These are phyloP conservation scores for Erinaceus europaeus DNA, from an alignment of 2,113 vertebrate species.

Conservation along the genomic window DNA sequence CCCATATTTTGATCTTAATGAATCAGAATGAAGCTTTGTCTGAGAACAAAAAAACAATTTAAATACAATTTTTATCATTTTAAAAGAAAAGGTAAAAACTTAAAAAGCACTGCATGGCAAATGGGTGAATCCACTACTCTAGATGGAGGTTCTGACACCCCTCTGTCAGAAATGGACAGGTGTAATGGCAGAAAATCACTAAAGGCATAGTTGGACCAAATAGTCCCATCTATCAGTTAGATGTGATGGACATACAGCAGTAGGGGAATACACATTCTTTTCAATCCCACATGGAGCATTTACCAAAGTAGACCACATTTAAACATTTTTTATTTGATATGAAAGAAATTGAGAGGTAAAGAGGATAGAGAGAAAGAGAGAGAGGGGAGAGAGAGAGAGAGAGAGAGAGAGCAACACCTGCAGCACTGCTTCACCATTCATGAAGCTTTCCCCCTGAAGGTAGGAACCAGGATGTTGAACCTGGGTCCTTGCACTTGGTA, in stretches of 20 bases:
- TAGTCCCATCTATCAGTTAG: neutral
- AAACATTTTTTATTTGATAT: no score
- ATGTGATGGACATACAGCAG: neutral
- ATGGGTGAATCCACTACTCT: neutral
- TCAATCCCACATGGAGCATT: conserved; percentile 1
- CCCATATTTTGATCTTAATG: no score
- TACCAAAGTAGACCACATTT: neutral
- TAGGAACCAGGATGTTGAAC: no score
- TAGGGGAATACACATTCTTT: neutral
- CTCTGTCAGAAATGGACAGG: neutral
- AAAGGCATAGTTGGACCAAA: neutral
- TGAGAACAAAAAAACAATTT: neutral
- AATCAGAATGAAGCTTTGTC: conserved; percentile 1
- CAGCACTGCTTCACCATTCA: no score
- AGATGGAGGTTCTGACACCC: neutral
- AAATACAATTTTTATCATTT: neutral
- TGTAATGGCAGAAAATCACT: neutral
- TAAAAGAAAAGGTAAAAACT: conserved; percentile 16
- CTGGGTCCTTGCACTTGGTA: no score
- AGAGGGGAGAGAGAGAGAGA: no score
- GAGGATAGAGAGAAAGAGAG: no score
- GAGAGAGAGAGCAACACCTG: no score
- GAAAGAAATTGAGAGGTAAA: no score
- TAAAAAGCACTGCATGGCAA: no score
- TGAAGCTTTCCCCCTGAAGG: no score